Conservation (phyloP, 2,888 invertebrate genomes). For the Germaria angustata region DNA sequence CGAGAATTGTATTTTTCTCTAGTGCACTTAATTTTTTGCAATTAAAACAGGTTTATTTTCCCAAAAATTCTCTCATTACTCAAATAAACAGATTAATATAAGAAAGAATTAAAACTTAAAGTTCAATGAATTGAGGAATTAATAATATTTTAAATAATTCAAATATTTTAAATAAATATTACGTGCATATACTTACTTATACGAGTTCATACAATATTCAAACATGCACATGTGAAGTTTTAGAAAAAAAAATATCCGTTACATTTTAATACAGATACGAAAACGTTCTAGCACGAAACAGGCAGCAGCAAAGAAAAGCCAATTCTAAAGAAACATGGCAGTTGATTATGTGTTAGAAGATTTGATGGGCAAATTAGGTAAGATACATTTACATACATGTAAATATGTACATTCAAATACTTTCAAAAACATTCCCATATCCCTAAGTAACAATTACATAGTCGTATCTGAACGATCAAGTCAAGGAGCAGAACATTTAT, state of each 20-base stretch:
- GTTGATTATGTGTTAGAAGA: slow-evolving; percentile 84
- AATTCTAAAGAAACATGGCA: slow-evolving; percentile 80
- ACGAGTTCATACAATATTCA: background rate
- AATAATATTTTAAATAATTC: background rate
- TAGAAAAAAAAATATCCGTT: slow-evolving; percentile 17
- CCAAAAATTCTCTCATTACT: background rate
- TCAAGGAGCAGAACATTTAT: background rate
- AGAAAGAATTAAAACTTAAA: slow-evolving; percentile 3
- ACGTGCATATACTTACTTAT: too few species aligned
- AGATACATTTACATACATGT: slow-evolving; percentile 69
- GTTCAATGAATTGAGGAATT: slow-evolving; percentile 19
- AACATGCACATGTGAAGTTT: background rate
- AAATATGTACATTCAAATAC: background rate
- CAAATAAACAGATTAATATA: slow-evolving; percentile 13
- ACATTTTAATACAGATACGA: slow-evolving; percentile 29
- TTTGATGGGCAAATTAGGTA: slow-evolving; percentile 85
- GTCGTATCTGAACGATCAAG: background rate
- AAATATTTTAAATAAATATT: background rate
- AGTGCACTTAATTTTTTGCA: background rate
- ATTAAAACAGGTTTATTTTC: slow-evolving; percentile 51
- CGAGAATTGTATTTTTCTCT: slow-evolving; percentile 1
- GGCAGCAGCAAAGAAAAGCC: background rate
- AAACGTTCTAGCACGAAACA: slow-evolving; percentile 7
- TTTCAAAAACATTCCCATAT: background rate
- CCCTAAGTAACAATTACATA: background rate